Evolutionary conservation across 2,888 invertebrate genomes (phyloP), one percentile per base, ranked within the genome.

Genomic region (Colostygia pectinataria): DNA sequence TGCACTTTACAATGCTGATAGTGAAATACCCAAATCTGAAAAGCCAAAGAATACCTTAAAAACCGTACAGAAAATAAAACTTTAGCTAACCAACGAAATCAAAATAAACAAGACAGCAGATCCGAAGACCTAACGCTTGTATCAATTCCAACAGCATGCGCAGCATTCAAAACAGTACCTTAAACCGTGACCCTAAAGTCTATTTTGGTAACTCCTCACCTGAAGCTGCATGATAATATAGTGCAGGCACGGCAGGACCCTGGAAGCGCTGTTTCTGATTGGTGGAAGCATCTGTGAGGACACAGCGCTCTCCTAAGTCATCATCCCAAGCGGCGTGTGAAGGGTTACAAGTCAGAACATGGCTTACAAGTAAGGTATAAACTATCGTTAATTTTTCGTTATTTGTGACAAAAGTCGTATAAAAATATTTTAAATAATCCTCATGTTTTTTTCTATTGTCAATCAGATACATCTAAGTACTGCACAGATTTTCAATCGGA

Each of bases 251-350:
- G 89, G 88, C 62, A 90, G 73, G 49, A 89, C 68, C 56, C 87
- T 69, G 53, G 80, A 71, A 38, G 82, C 87, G 60, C 84, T 79
- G 75, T 78, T 90, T 56, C 81, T 65, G 60, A 87, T 88, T 59
- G 89, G 89, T 13, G 89, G 89, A 50, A 89, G 78, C 83, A 88
- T 87, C 80, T 86, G 81, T 56, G 89, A 88, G 60, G 88, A 87
- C 46, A 89, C 81, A 40, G 88, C 89, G 65, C 79, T 83, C 80
- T 89, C 84, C 89, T 60, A 44, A 45, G 61, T 51, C 24, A 31
- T 9, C 13, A 62, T 73, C 79, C 85, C 57, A 57, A 59, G 59
- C 59, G 8, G 67, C 67, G 67, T 67, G 67, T 65, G 57, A 55
- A 55, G 52, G 52, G 52, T 59, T 53, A 46, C 42, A 55, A 49